A percentile compares a stretch with the other conserved stretches of the same genome.
Conservation (phyloP, 2,888 invertebrate genomes). For the Eristalinus aeneus region DNA sequence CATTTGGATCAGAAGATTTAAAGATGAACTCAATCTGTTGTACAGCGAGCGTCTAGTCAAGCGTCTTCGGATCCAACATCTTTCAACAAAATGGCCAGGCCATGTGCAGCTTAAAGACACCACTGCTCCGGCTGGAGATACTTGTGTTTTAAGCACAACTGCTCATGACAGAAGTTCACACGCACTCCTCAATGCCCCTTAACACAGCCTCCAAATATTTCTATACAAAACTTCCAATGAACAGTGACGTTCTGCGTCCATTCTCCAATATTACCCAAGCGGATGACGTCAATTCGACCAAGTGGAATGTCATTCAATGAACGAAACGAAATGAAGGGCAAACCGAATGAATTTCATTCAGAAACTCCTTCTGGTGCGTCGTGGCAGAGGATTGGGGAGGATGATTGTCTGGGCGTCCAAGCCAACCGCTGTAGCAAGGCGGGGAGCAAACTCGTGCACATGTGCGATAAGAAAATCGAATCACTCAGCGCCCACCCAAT, state of each 20-base stretch:
- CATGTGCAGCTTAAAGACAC: too few species aligned
- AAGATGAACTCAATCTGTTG: too few species aligned
- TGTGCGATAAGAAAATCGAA: slow-evolving; percentile 75
- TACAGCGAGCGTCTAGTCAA: too few species aligned
- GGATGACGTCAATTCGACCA: slow-evolving; percentile 55
- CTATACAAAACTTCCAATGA: neutral
- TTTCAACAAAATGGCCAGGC: too few species aligned
- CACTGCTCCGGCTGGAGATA: too few species aligned
- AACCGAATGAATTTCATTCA: slow-evolving; percentile 67
- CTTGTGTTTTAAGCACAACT: too few species aligned
- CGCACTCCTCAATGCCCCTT: too few species aligned
- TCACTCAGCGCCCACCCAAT: slow-evolving; percentile 53
- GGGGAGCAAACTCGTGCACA: slow-evolving; percentile 71
- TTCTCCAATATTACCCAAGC: neutral
- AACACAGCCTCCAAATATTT: too few species aligned
- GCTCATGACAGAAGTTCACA: too few species aligned
- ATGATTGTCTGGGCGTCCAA: slow-evolving; percentile 25
- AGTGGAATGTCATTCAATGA: slow-evolving; percentile 29
- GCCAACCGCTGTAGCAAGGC: slow-evolving; percentile 3
- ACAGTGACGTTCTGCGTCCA: neutral
- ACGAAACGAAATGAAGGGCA: slow-evolving; percentile 8
- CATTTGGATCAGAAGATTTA: too few species aligned
- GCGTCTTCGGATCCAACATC: too few species aligned
- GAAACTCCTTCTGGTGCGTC: slow-evolving; percentile 10
- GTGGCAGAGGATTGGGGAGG: neutral